Evolutionary conservation across 1,140 invertebrate genomes (phyloP).

Genomic region (Aphidius gifuensis): DNA sequence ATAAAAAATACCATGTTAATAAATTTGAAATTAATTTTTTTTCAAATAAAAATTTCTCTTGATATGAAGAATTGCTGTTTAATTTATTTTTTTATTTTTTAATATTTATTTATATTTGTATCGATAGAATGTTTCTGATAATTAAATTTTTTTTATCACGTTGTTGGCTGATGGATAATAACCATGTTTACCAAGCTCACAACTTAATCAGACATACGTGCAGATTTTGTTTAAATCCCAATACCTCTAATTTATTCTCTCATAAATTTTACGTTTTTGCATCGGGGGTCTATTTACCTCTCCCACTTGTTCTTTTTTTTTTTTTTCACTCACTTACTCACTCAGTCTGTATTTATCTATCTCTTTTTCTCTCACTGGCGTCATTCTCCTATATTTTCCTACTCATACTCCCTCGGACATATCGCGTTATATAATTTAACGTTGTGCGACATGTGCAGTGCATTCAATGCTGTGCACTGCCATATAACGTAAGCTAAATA

Average conservation of each 20-base stretch:
- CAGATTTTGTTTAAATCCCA: constrained; percentile 28
- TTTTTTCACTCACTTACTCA: not conserved
- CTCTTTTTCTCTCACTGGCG: not conserved
- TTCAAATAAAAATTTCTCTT: not conserved
- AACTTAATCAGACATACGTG: constrained; percentile 26
- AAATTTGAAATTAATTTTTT: not conserved
- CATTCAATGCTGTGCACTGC: constrained; percentile 1
- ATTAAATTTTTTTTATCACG: not conserved
- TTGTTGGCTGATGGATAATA: constrained; percentile 9
- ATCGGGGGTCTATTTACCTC: constrained; percentile 5
- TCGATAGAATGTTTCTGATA: too few species aligned
- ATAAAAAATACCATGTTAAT: too few species aligned
- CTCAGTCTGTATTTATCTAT: constrained; percentile 4
- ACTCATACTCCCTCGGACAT: not conserved
- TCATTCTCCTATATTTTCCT: not conserved
- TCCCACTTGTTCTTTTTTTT: not conserved
- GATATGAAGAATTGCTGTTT: too few species aligned
- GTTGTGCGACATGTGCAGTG: constrained; percentile 7
- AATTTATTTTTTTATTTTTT: too few species aligned
- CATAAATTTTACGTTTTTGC: constrained; percentile 27
- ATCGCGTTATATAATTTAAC: constrained; percentile 28
- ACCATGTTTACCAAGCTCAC: constrained; percentile 13
- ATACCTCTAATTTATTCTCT: constrained; percentile 32
- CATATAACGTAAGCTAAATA: constrained; percentile 26
- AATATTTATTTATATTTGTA: too few species aligned